These are phyloP conservation scores for Fragum whitleyi DNA, from an alignment of 2,888 invertebrate genomes.

Conservation along the genomic window DNA sequence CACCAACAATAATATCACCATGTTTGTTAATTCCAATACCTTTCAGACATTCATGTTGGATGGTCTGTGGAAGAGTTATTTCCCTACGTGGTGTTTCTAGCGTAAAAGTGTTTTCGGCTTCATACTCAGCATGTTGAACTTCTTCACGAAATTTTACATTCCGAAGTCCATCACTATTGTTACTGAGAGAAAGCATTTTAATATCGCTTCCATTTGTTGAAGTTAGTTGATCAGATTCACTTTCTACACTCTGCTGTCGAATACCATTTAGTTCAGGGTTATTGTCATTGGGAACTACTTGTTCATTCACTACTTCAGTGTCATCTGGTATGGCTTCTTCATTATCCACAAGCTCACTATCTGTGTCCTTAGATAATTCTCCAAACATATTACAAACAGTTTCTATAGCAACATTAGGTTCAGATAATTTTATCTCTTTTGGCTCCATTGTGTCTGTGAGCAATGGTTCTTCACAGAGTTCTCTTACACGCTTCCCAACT, in stretches of 20 bases:
- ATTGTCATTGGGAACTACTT: slow-evolving; percentile 66
- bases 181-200: slow-evolving; percentile 75
- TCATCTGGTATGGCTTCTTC: slow-evolving; percentile 50
- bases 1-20: slow-evolving; percentile 78
- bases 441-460: slow-evolving; percentile 60
- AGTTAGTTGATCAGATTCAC: slow-evolving; percentile 47
- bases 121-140: slow-evolving; percentile 66
- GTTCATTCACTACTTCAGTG: slow-evolving; percentile 67
- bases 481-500: slow-evolving; percentile 76
- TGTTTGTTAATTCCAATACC: slow-evolving; percentile 75
- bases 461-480: slow-evolving; percentile 76
- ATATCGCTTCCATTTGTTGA: slow-evolving; percentile 64
- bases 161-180: slow-evolving; percentile 70
- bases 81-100: slow-evolving; percentile 71
- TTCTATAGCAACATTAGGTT: slow-evolving; percentile 75
- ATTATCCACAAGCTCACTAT: slow-evolving; percentile 20
- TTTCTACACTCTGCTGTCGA: slow-evolving; percentile 50
- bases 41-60: slow-evolving; percentile 77
- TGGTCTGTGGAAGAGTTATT: slow-evolving; percentile 71
- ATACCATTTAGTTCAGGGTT: slow-evolving; percentile 60
- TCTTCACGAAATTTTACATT: slow-evolving; percentile 69
- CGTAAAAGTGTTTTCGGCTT: slow-evolving; percentile 65
- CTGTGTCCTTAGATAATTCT: slow-evolving; percentile 60
- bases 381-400: slow-evolving; percentile 80
- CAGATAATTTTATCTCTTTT: slow-evolving; percentile 62